These are phyloP conservation scores for Tetramorium simillimum DNA, from an alignment of 1,140 invertebrate species.

Conservation along the genomic window DNA sequence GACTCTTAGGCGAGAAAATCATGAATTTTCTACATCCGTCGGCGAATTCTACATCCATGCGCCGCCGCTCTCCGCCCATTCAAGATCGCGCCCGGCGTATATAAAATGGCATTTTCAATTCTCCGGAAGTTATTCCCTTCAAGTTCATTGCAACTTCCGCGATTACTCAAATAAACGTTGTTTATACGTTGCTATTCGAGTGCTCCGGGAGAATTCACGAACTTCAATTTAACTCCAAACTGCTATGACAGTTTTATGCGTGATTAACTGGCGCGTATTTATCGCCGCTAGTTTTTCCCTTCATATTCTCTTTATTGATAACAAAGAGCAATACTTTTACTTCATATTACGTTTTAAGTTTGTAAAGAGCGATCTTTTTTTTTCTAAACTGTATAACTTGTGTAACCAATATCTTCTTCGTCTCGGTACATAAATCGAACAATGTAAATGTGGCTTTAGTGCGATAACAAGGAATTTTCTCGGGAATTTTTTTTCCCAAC, in stretches of 20 bases:
- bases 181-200: slow-evolving; percentile 19
- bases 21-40: slow-evolving; percentile 5
- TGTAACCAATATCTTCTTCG: neutral
- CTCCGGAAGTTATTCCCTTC: slow-evolving; percentile 2
- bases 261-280: slow-evolving; percentile 36
- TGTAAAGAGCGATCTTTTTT: neutral
- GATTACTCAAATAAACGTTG: slow-evolving; percentile 49
- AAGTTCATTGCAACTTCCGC: neutral
- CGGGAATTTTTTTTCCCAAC: neutral
- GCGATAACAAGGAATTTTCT: slow-evolving; percentile 1
- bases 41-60: too few relatives aligned
- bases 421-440: neutral
- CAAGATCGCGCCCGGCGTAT: slow-evolving; percentile 25
- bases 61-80: neutral
- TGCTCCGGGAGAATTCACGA: slow-evolving; percentile 21
- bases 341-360: neutral
- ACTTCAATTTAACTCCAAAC: slow-evolving; percentile 39
- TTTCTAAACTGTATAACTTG: neutral
- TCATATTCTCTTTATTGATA: neutral
- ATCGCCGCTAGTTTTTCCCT: neutral
- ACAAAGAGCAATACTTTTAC: neutral
- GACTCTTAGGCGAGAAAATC: slow-evolving; percentile 3
- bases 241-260: slow-evolving; percentile 28
- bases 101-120: slow-evolving; percentile 28
- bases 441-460: neutral